A percentile compares a stretch with the other conserved stretches of the same genome.
phyloP scores from a whole-genome alignment of 2,797 vertebrate genomes.

The Apogon hyalosoma region DNA sequence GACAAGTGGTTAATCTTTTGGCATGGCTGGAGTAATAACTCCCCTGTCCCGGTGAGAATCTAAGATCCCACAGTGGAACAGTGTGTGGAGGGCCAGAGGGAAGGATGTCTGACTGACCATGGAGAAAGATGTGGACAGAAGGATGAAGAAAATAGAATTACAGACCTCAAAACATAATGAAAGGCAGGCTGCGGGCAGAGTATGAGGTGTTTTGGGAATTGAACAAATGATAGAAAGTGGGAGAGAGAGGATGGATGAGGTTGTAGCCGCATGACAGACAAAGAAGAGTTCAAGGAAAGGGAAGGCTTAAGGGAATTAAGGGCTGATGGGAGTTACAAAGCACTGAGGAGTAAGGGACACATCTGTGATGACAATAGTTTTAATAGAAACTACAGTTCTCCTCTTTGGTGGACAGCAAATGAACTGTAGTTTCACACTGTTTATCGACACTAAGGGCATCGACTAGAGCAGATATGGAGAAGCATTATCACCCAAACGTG shows the following conservation, averaged over 20 bases:
- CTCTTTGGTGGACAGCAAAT: conserved; percentile 9
- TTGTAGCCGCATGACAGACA: conserved; percentile 36
- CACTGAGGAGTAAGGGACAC: conserved; percentile 17
- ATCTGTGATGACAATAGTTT: conserved; percentile 36
- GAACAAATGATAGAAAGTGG: conserved; percentile 37
- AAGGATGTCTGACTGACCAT: conserved; percentile 60
- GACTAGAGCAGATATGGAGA: neutral
- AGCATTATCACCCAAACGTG: conserved; percentile 4
- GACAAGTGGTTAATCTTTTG: conserved; percentile 75
- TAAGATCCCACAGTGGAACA: conserved; percentile 61
- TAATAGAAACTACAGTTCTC: conserved; percentile 18
- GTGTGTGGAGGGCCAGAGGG: conserved; percentile 42
- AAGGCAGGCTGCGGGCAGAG: conserved; percentile 39
- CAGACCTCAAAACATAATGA: conserved; percentile 43
- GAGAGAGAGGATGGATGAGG: conserved; percentile 19
- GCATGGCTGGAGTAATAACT: conserved; percentile 61
- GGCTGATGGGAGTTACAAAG: conserved; percentile 38
- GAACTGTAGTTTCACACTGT: conserved; percentile 13
- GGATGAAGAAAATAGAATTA: conserved; percentile 50
- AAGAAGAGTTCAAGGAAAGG: conserved; percentile 52
- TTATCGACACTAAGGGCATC: conserved; percentile 9
- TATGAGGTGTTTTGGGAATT: conserved; percentile 51
- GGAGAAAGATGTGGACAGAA: conserved; percentile 38
- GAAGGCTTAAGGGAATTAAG: conserved; percentile 18
- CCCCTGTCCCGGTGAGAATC: conserved; percentile 70